Percentiles rank a stretch among this genome's conserved stretches.
Evolutionary conservation across 2,113 vertebrate species (phyloP).

Genomic region (Lepus timidus): DNA sequence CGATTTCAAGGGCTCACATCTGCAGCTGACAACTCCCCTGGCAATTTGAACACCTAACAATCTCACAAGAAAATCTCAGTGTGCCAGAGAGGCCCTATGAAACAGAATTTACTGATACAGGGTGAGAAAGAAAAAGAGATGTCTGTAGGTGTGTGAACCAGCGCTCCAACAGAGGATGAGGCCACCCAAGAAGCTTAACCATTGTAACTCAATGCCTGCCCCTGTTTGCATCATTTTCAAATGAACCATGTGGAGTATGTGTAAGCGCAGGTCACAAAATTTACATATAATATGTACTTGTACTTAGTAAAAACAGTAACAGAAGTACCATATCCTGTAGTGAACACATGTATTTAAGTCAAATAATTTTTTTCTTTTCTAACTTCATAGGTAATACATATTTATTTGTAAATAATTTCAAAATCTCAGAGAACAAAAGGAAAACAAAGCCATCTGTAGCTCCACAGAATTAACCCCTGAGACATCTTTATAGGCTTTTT

Average conservation of each 20-base stretch:
- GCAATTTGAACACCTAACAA: background rate
- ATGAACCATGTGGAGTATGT: background rate
- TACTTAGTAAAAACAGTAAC: background rate
- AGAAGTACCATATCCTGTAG: background rate
- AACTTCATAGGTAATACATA: background rate
- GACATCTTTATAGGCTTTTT: background rate
- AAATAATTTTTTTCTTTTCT: background rate
- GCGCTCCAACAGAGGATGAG: too few relatives aligned
- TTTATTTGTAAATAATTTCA: conserved; percentile 7
- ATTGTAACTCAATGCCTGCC: too few relatives aligned
- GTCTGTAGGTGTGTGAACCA: background rate
- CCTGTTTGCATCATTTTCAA: too few relatives aligned
- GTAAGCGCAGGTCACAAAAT: background rate
- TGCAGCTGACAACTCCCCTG: background rate
- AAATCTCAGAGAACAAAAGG: conserved; percentile 23
- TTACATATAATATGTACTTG: background rate
- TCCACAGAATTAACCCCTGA: background rate
- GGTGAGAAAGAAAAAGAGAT: background rate
- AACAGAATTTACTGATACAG: background rate
- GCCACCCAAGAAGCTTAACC: too few relatives aligned
- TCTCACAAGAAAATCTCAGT: background rate
- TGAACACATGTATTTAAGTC: background rate
- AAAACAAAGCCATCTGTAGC: background rate
- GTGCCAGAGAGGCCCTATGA: background rate
- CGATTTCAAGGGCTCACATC: background rate